Evolutionary conservation across 1,140 invertebrate genomes (phyloP), one percentile per base, ranked within the genome.

Genomic region (Polypedilum vanderplanki): DNA sequence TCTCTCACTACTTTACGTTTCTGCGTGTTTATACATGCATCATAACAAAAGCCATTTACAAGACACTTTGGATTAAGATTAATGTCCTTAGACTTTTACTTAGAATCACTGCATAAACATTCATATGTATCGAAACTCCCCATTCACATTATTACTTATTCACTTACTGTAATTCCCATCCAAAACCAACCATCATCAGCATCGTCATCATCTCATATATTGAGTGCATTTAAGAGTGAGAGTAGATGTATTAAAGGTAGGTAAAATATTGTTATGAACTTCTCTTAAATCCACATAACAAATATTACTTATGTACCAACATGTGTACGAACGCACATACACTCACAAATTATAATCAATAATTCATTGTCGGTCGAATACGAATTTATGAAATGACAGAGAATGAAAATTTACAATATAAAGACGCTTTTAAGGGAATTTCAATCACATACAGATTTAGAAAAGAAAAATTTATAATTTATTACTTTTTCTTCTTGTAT

Each of bases 261-360:
- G 46, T 57, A 57, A 57, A 57, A 57, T 57, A 57, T 57, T 57
- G n/a, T 57, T 57, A 57, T 57, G n/a, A 57, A 57, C 46, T 57
- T n/a, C 46, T 57, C n/a, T 57, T 57, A n/a, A 57, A 57, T 57
- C n/a, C 46, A 15, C 12, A 57, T 57, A 57, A 15, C 46, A 12
- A 57, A 57, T 57, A 57, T n/a, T 57, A 57, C n/a, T 57, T 57
- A 57, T 57, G 46, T 57, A 57, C 46, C 12, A n/a, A 57, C 46
- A 57, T 57, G 46, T n/a, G 46, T 12, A n/a, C 12, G 41, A 3
- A 3, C 15, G n/a, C 15, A 57, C 46, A 57, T 57, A 57, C n/a
- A n/a, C 46, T 12, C n/a, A 57, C n/a, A n/a, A n/a, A 57, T 57
- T 57, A 57, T 57, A 57, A 57, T 57, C 46, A 57, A 57, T 57